Evolutionary conservation across 2,888 invertebrate genomes (phyloP).

Genomic region (Temnothorax rugatulus): DNA sequence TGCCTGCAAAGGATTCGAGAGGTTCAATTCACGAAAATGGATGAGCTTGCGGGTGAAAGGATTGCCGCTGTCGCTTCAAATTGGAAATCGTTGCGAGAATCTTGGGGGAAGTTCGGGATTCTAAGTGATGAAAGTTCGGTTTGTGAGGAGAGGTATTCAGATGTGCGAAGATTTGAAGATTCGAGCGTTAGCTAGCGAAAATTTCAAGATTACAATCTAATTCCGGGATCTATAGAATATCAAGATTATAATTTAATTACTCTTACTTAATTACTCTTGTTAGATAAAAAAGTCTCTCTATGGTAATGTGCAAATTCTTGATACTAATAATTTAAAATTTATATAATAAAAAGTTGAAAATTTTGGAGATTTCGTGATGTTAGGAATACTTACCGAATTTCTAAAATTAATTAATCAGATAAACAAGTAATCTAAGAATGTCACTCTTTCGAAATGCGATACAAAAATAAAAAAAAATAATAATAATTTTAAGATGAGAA

Average conservation of each 20-base stretch:
- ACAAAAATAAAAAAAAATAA: neutral
- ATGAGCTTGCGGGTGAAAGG: neutral
- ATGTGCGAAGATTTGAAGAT: neutral
- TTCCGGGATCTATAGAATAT: neutral
- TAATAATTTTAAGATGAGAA: neutral
- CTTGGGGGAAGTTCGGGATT: neutral
- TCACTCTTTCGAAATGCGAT: neutral
- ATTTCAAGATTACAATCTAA: neutral
- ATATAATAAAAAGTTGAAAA: neutral
- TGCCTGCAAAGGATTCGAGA: slow-evolving; percentile 81
- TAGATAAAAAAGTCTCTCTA: neutral
- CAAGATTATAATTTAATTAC: neutral
- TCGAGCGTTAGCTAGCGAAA: neutral
- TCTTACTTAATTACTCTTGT: neutral
- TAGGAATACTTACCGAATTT: neutral
- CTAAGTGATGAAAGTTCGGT: neutral
- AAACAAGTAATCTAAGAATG: neutral
- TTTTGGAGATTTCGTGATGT: neutral
- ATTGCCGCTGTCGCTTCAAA: neutral
- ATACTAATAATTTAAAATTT: neutral
- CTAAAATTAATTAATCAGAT: neutral
- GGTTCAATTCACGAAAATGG: slow-evolving; percentile 14
- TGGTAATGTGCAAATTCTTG: neutral
- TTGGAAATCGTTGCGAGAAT: neutral
- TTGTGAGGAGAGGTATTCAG: neutral